phyloP scores from a whole-genome alignment of 2,113 vertebrate genomes.

The Ornithorhynchus anatinus region DNA sequence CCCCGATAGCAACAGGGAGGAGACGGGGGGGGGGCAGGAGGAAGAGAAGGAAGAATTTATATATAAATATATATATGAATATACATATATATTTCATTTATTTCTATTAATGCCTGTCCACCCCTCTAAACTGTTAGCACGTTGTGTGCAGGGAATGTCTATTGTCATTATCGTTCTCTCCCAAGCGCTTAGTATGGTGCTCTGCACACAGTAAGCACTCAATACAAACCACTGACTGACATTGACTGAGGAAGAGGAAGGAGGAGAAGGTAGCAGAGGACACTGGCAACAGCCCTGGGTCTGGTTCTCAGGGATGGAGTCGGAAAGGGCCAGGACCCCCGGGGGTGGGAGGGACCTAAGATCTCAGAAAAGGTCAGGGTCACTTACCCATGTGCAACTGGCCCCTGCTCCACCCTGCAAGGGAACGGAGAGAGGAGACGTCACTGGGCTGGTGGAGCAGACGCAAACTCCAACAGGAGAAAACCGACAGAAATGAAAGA shows the following conservation, averaged over 20 bases:
- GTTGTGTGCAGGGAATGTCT: background rate
- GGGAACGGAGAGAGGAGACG: background rate
- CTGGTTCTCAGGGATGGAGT: background rate
- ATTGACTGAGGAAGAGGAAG: background rate
- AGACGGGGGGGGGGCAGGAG: no score
- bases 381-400: constrained; percentile 40
- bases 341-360: background rate
- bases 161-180: background rate
- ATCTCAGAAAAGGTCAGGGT: background rate
- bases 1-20: no score
- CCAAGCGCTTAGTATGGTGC: background rate
- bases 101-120: no score
- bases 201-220: background rate
- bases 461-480: background rate
- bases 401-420: constrained; percentile 43
- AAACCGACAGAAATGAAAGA: background rate
- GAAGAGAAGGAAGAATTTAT: no score
- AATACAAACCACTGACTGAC: background rate
- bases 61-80: no score
- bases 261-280: background rate
- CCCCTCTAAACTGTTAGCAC: no score
- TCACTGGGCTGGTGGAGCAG: background rate
- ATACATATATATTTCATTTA: no score
- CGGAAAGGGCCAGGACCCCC: background rate
- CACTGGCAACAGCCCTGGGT: background rate